Base-by-base conservation (phyloP, 2,888 invertebrate genomes). In the Ornithoptera priamus region DNA sequence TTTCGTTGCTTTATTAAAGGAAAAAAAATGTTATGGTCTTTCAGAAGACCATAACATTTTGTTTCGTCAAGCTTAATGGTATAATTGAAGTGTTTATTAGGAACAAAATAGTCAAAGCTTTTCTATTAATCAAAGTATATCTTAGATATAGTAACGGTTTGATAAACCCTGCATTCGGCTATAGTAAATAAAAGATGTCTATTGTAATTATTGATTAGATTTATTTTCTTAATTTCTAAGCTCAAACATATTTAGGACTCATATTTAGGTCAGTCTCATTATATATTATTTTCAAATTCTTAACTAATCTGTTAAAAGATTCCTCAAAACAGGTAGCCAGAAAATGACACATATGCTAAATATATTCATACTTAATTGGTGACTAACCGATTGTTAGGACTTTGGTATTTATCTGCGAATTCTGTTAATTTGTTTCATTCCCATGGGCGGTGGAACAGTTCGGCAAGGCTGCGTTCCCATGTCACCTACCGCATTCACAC, bases 351-450 rank as follows among this genome's bases (percentile, higher is more conserved):
- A 57, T 64, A 57, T 8, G 17, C 30, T 24, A 61, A 61, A 30
- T 57, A 36, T 17, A 17, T 30, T 18, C 30, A 61, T 24, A 62
- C 50, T 36, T 60, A 36, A 64, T 15, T 71, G 70, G 70, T 72
- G 72, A 75, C 74, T 70, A 72, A 69, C 66, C 66, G 66, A 70
- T 22, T 71, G 74, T 71, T 39, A 70, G 72, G 70, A 71, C 71
- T 67, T 71, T 39, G 67, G 74, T 74, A 75, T 76, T 67, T 71
- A 62, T 67, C 59, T 61, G 67, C 71, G 69, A 74, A 78, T 76
- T 75, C 74, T 76, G 75, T 81, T 89, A 88, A 90, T 89, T 87
- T 83, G 88, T 79, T 78, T 75, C 80, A 86, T 89, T 90, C 90
- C 86, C 90, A 88, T 84, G 87, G 78, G 77, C 79, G 80, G 76